phyloP scores from a whole-genome alignment of 2,797 vertebrate genomes.

The Rhabdomys pumilio region DNA sequence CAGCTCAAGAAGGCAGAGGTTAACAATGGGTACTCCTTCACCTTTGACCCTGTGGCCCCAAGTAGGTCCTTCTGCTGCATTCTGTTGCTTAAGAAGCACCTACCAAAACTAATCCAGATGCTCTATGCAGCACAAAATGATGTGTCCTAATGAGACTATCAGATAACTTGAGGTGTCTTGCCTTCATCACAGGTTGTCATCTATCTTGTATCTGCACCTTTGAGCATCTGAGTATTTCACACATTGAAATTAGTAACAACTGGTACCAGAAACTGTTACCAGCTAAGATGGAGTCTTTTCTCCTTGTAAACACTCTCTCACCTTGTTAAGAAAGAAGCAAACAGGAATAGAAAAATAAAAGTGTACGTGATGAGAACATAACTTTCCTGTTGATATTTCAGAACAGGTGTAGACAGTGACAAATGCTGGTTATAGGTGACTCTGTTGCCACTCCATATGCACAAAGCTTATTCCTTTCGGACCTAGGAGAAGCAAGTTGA shows the following conservation, averaged over 20 bases:
- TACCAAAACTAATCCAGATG: background rate
- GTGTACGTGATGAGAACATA: background rate
- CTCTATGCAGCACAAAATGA: background rate
- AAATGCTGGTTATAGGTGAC: constrained; percentile 31
- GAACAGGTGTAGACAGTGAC: background rate
- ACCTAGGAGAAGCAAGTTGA: background rate
- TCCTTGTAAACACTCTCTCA: background rate
- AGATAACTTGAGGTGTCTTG: background rate
- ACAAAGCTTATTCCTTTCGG: background rate
- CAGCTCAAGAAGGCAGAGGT: background rate
- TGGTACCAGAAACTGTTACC: background rate
- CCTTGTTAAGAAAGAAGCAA: constrained; percentile 7
- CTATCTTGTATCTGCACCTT: background rate
- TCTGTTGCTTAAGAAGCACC: background rate
- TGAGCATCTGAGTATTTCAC: background rate
- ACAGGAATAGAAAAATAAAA: background rate
- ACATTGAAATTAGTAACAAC: constrained; percentile 21
- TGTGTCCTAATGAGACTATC: background rate
- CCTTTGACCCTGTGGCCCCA: background rate
- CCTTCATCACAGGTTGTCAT: background rate
- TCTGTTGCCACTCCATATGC: background rate
- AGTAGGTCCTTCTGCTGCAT: too few relatives aligned
- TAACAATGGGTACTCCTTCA: background rate
- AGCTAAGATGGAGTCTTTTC: background rate
- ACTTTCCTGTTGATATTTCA: constrained; percentile 25